Percentiles rank a stretch among this genome's conserved stretches.
Evolutionary conservation across 2,113 vertebrate species (phyloP).

Genomic region (Cheilinus undulatus): DNA sequence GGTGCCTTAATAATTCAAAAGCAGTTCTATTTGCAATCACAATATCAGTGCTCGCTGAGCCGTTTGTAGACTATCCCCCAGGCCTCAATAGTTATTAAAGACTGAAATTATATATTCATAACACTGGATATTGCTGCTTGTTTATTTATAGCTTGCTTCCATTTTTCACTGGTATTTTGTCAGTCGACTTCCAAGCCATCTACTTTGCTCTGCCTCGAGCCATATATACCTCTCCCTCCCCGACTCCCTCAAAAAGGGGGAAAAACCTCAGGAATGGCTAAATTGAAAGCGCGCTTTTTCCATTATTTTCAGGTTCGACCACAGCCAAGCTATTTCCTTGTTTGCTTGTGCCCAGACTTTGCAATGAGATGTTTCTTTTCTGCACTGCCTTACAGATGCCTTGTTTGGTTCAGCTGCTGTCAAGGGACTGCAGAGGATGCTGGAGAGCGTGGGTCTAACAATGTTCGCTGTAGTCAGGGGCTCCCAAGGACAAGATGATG

Average conservation of each 20-base stretch:
- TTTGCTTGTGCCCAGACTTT: slow-evolving; percentile 74
- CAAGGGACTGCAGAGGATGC: slow-evolving; percentile 61
- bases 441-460: slow-evolving; percentile 43
- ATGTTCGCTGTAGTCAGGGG: slow-evolving; percentile 44
- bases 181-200: slow-evolving; percentile 89
- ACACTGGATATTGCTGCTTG: slow-evolving; percentile 93
- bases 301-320: slow-evolving; percentile 86
- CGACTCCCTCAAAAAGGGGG: not conserved
- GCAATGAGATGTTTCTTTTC: slow-evolving; percentile 70
- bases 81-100: slow-evolving; percentile 92
- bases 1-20: slow-evolving; percentile 85
- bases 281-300: slow-evolving; percentile 86
- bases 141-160: slow-evolving; percentile 95
- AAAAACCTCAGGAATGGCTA: slow-evolving; percentile 80
- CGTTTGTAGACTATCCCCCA: slow-evolving; percentile 87
- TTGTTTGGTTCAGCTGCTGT: slow-evolving; percentile 59
- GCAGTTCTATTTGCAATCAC: slow-evolving; percentile 82
- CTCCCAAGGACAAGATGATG: slow-evolving; percentile 62
- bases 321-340: slow-evolving; percentile 77
- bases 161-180: slow-evolving; percentile 91
- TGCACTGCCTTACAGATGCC: slow-evolving; percentile 35
- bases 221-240: slow-evolving; percentile 41
- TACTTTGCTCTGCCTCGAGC: slow-evolving; percentile 83
- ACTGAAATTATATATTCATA: slow-evolving; percentile 97
- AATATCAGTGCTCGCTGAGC: slow-evolving; percentile 86